These are phyloP conservation scores for Asobara japonica DNA, from an alignment of 1,140 invertebrate genomes.

Conservation along the genomic window DNA sequence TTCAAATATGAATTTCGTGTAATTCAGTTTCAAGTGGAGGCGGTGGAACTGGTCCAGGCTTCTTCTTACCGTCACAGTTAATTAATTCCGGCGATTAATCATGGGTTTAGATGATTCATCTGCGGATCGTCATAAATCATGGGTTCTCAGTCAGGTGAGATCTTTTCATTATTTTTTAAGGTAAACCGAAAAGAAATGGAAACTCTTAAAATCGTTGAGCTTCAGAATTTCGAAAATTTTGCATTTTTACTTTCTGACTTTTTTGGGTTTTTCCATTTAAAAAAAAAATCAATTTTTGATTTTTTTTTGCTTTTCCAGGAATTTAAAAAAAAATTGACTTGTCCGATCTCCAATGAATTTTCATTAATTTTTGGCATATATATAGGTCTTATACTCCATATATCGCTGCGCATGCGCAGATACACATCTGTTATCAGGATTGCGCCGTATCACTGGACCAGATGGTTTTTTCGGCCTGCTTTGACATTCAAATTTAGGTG, in stretches of 20 bases:
- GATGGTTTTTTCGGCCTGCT: neutral
- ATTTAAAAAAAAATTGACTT: too few relatives aligned
- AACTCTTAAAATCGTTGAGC: too few relatives aligned
- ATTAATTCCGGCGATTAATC: constrained; percentile 7
- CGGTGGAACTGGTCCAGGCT: neutral
- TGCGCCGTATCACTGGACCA: neutral
- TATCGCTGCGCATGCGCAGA: neutral
- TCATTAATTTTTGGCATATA: neutral
- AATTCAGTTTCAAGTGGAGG: neutral
- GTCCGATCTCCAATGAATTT: too few relatives aligned
- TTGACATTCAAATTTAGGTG: constrained; percentile 1
- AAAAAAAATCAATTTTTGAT: too few relatives aligned
- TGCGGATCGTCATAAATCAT: constrained; percentile 2
- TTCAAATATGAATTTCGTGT: neutral
- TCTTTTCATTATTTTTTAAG: too few relatives aligned
- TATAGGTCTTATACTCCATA: neutral
- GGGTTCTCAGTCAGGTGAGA: too few relatives aligned
- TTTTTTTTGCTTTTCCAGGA: too few relatives aligned
- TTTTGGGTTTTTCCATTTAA: too few relatives aligned
- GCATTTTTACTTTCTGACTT: too few relatives aligned
- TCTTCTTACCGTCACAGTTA: constrained; percentile 13
- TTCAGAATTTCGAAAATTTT: too few relatives aligned
- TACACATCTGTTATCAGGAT: neutral
- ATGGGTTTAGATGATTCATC: neutral
- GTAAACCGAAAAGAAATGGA: too few relatives aligned